Evolutionary conservation across 2,797 vertebrate genomes (phyloP).

Genomic region (Chiropotes sagulatus): DNA sequence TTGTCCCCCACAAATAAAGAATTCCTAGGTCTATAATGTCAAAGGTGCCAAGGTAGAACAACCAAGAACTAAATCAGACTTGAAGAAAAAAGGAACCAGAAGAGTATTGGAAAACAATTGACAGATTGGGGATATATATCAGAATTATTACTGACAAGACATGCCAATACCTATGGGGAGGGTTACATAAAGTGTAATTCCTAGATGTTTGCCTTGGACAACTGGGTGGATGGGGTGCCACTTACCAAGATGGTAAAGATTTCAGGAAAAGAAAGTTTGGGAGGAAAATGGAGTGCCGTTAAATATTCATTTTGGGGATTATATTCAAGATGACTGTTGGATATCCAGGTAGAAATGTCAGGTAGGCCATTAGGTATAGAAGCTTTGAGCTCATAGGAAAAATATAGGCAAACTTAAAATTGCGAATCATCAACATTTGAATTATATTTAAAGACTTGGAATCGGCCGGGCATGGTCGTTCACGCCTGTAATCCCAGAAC

Average conservation of each 20-base stretch:
- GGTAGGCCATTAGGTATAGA: neutral
- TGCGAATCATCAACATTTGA: neutral
- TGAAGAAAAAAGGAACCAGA: neutral
- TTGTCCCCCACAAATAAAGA: neutral
- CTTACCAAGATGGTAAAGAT: neutral
- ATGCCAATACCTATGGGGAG: neutral
- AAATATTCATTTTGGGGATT: neutral
- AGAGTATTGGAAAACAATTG: neutral
- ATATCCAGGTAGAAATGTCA: neutral
- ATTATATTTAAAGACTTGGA: neutral
- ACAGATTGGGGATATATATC: neutral
- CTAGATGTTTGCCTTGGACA: neutral
- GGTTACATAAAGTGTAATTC: neutral
- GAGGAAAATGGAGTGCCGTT: neutral
- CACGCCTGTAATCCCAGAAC: no score
- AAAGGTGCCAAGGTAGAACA: neutral
- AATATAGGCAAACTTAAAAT: neutral
- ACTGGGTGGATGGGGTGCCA: neutral
- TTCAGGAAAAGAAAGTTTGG: neutral
- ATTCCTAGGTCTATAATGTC: neutral
- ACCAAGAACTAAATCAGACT: neutral
- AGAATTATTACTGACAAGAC: neutral
- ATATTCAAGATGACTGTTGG: neutral
- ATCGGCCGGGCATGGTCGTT: accelerated
- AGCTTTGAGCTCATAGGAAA: neutral